Evolutionary conservation across 2,797 vertebrate species (phyloP).

Genomic region (Hydrophis major): DNA sequence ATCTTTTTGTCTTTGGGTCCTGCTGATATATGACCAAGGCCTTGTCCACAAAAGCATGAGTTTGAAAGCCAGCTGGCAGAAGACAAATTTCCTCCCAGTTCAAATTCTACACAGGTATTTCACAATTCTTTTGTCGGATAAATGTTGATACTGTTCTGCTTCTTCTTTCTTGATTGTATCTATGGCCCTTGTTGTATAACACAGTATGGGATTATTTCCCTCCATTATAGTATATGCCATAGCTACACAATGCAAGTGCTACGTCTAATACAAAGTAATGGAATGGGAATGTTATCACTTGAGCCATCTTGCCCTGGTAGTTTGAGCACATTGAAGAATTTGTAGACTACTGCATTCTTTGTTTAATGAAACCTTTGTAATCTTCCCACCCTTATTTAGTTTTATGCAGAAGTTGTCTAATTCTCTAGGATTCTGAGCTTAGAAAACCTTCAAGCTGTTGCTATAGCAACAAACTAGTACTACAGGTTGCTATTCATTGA

Average conservation of each 20-base stretch:
- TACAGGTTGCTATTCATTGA: conserved; percentile 34
- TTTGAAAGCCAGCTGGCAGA: neutral
- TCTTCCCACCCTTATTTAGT: neutral
- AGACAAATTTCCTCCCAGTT: neutral
- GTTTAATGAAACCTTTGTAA: neutral
- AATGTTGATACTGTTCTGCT: neutral
- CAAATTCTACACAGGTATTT: neutral
- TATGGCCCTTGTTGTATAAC: neutral
- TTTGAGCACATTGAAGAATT: neutral
- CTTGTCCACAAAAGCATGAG: neutral
- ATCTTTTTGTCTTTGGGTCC: neutral
- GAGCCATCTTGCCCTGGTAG: neutral
- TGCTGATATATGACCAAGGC: neutral
- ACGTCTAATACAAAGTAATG: neutral
- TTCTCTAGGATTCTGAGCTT: conserved; percentile 8
- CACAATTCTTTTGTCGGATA: neutral
- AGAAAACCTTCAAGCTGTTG: conserved; percentile 13
- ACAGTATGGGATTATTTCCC: neutral
- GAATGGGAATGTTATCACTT: neutral
- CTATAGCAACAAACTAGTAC: conserved; percentile 29
- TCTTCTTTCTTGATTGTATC: neutral
- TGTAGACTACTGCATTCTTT: neutral
- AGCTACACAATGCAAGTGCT: neutral
- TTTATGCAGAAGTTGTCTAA: conserved; percentile 14
- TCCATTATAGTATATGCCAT: neutral